These are phyloP conservation scores for Orestias chungarensis DNA, from an alignment of 2,797 vertebrate species.

Conservation along the genomic window DNA sequence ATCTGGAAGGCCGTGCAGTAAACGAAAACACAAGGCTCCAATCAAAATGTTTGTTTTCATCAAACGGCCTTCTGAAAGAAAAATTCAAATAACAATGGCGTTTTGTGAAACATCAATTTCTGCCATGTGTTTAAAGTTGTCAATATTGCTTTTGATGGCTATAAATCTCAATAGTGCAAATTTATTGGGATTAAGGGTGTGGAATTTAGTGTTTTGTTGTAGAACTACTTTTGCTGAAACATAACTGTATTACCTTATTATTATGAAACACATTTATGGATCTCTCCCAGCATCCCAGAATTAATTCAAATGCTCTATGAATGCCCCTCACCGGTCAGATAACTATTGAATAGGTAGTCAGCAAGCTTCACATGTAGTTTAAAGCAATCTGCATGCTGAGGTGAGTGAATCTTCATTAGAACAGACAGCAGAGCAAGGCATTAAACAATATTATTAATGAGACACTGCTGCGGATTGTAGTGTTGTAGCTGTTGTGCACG, in stretches of 20 bases:
- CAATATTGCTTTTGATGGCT: background rate
- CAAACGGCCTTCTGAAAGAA: background rate
- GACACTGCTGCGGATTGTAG: background rate
- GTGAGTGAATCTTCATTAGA: background rate
- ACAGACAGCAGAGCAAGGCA: background rate
- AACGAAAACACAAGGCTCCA: background rate
- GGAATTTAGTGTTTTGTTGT: background rate
- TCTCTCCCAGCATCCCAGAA: background rate
- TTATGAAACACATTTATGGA: background rate
- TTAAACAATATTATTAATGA: background rate
- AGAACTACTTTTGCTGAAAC: background rate
- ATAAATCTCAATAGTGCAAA: background rate
- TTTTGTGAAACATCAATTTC: background rate
- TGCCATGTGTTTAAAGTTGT: background rate
- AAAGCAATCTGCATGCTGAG: background rate
- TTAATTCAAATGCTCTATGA: background rate
- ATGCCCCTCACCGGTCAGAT: background rate
- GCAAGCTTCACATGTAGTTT: background rate
- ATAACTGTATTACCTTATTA: background rate
- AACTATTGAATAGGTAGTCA: background rate
- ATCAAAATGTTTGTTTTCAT: background rate
- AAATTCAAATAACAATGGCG: background rate
- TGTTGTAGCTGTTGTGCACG: background rate
- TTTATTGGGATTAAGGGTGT: background rate
- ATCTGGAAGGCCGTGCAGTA: background rate